A percentile compares a stretch with the other conserved stretches of the same genome.
Conservation (phyloP, 1,140 invertebrate genomes). For the Oscheius sp. region DNA sequence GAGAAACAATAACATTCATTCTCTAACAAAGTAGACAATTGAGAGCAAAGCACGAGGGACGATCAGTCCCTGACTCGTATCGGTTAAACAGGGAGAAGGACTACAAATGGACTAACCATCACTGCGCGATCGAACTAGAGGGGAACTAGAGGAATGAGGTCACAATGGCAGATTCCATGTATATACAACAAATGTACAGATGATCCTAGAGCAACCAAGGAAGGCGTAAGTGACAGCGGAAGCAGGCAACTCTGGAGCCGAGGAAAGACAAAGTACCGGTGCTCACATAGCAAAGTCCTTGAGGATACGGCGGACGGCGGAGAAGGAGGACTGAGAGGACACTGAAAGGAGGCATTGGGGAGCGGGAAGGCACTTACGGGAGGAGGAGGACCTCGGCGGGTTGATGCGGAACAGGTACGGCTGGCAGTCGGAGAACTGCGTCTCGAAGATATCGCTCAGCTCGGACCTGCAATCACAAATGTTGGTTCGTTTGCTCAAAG, state of each 20-base stretch:
- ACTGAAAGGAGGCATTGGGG: background rate
- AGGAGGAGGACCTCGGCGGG: background rate
- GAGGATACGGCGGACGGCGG: background rate
- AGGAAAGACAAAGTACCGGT: background rate
- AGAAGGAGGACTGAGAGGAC: background rate
- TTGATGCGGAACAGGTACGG: constrained; percentile 24
- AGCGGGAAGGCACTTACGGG: background rate
- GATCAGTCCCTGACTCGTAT: background rate
- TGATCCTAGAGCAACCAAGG: too few species aligned
- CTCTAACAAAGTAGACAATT: background rate
- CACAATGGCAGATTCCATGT: background rate
- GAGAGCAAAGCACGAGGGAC: background rate
- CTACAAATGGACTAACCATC: background rate
- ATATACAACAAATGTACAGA: background rate
- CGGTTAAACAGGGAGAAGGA: background rate
- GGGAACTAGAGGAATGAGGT: background rate
- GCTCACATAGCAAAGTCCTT: background rate
- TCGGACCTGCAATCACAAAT: background rate
- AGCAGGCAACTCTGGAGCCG: too few species aligned
- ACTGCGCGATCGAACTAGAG: background rate
- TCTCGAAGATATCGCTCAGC: constrained; percentile 23
- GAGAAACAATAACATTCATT: too few species aligned
- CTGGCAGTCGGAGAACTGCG: constrained; percentile 29
- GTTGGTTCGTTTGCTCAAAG: too few species aligned
- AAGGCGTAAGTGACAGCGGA: too few species aligned